These are phyloP conservation scores for Notarius lentiginosus DNA, from an alignment of 2,113 vertebrate species.

Conservation along the genomic window DNA sequence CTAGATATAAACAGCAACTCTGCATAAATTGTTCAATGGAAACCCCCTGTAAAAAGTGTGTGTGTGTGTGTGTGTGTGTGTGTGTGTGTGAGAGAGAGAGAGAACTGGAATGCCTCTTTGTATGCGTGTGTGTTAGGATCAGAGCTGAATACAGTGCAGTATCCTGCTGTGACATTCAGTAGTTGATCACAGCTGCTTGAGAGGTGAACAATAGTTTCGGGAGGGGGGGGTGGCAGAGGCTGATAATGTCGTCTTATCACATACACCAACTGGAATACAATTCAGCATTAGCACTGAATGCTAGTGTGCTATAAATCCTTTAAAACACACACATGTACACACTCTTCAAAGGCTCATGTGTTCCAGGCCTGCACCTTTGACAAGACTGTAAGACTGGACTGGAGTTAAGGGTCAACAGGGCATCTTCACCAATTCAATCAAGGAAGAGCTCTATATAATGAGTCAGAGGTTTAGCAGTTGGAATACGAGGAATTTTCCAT, in stretches of 20 bases:
- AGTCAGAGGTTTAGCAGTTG: slow-evolving; percentile 2
- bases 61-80: slow-evolving; percentile 33
- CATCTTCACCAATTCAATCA: background rate
- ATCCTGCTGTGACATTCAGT: slow-evolving; percentile 67
- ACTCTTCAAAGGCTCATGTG: slow-evolving; percentile 9
- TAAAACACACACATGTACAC: background rate
- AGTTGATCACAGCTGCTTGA: slow-evolving; percentile 54
- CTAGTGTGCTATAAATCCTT: slow-evolving; percentile 37
- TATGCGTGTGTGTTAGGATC: slow-evolving; percentile 41
- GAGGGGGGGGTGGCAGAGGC: slow-evolving; percentile 32
- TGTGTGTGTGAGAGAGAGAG: background rate
- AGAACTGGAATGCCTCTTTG: slow-evolving; percentile 20
- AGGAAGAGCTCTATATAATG: background rate
- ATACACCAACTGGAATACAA: slow-evolving; percentile 56
- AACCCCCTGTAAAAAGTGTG: slow-evolving; percentile 19
- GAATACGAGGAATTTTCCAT: background rate
- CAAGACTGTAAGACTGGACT: background rate
- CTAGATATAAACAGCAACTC: background rate
- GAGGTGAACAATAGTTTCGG: slow-evolving; percentile 56
- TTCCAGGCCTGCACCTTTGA: slow-evolving; percentile 23
- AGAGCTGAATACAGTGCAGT: slow-evolving; percentile 58
- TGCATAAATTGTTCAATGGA: background rate
- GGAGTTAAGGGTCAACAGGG: slow-evolving; percentile 5
- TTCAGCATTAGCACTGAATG: slow-evolving; percentile 51
- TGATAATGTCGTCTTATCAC: slow-evolving; percentile 72